A percentile compares a stretch with the other conserved stretches of the same genome.
Conservation (phyloP, 2,888 invertebrate species). For the Spodoptera picta region DNA sequence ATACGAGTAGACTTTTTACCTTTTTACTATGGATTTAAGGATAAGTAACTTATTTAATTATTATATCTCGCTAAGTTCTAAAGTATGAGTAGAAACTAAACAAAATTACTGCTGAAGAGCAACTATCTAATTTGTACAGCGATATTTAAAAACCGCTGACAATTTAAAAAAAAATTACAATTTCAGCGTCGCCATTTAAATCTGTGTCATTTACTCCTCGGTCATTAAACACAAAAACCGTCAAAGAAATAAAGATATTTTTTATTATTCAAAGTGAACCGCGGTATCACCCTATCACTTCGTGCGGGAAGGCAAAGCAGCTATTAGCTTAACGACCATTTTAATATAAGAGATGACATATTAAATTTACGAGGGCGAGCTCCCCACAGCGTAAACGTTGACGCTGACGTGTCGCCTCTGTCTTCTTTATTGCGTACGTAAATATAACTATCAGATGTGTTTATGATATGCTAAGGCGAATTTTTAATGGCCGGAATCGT, state of each 20-base stretch:
- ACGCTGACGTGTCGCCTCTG: constrained; percentile 82
- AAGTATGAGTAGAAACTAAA: background rate
- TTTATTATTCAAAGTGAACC: constrained; percentile 75
- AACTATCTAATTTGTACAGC: constrained; percentile 25
- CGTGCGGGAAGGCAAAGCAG: constrained; percentile 78
- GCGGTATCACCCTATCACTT: constrained; percentile 77
- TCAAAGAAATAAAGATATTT: constrained; percentile 64
- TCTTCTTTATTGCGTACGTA: constrained; percentile 84
- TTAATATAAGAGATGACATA: constrained; percentile 88
- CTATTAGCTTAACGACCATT: constrained; percentile 88
- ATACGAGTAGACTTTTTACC: too few relatives aligned
- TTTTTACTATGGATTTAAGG: too few relatives aligned
- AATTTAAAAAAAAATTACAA: constrained; percentile 53
- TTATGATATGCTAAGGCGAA: constrained; percentile 78
- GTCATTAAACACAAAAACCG: constrained; percentile 60
- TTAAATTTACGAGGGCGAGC: constrained; percentile 86
- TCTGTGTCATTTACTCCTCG: constrained; percentile 58
- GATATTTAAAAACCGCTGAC: constrained; percentile 49
- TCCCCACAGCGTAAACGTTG: constrained; percentile 79
- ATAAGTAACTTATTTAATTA: too few relatives aligned
- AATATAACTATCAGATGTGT: constrained; percentile 83
- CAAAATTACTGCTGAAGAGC: background rate
- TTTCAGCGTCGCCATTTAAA: constrained; percentile 53
- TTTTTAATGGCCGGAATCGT: constrained; percentile 76
- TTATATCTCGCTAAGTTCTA: too few relatives aligned